Evolutionary conservation across 2,113 vertebrate genomes (phyloP).

Genomic region (Percina caprodes): DNA sequence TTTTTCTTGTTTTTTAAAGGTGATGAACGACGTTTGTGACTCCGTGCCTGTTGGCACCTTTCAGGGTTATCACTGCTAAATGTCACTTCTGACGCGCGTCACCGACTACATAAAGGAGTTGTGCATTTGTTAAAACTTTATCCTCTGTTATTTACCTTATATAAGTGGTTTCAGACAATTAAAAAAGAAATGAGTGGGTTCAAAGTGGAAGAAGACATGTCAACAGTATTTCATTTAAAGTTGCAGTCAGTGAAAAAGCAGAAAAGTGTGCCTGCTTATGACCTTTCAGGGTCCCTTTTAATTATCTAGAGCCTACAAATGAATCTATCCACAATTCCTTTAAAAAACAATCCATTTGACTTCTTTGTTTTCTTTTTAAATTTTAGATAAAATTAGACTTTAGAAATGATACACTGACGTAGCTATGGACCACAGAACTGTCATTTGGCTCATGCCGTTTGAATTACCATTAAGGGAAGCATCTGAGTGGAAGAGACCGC

Average conservation of each 20-base stretch:
- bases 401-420: background rate
- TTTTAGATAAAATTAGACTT: background rate
- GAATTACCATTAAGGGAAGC: slow-evolving; percentile 63
- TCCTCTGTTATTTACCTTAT: background rate
- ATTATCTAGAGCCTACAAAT: background rate
- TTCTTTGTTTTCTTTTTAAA: background rate
- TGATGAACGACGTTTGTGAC: slow-evolving; percentile 14
- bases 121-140: background rate
- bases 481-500: slow-evolving; percentile 75
- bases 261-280: background rate
- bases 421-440: background rate
- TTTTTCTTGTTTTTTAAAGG: background rate
- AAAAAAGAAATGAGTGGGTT: background rate
- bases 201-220: background rate
- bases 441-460: slow-evolving; percentile 60
- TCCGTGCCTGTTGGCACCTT: background rate
- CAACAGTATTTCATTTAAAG: background rate
- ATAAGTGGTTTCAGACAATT: background rate
- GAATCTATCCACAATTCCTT: background rate
- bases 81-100: slow-evolving; percentile 10
- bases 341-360: background rate
- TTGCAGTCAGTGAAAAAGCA: background rate
- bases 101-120: background rate
- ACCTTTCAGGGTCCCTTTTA: background rate
- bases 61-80: slow-evolving; percentile 33